Evolutionary conservation across 2,888 invertebrate genomes (phyloP).

Genomic region (Chaitophorus viminalis): DNA sequence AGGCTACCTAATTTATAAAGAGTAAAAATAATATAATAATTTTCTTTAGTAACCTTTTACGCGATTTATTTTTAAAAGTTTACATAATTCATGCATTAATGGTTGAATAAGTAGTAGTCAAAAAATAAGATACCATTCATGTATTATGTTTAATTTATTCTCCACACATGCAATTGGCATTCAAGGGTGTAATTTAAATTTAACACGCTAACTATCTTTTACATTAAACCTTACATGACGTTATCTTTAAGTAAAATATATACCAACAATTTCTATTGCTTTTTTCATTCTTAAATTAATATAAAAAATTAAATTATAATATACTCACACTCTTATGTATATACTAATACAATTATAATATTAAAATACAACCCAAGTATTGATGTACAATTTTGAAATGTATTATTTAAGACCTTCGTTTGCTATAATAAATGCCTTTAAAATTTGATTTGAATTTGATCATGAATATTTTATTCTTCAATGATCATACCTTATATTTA

Average conservation of each 20-base stretch:
- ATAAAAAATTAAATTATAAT: too few species aligned
- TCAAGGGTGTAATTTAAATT: conserved; percentile 9
- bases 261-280: background rate
- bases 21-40: conserved; percentile 5
- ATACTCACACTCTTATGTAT: too few species aligned
- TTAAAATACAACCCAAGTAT: too few species aligned
- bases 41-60: conserved; percentile 7
- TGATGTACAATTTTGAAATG: too few species aligned
- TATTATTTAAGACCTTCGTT: too few species aligned
- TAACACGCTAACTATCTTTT: background rate
- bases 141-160: background rate
- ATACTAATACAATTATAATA: too few species aligned
- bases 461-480: too few species aligned
- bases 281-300: background rate
- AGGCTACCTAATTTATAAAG: background rate
- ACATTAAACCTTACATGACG: background rate
- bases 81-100: conserved; percentile 13
- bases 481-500: too few species aligned
- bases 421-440: too few species aligned
- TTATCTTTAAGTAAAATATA: background rate
- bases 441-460: too few species aligned
- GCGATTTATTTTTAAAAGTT: background rate
- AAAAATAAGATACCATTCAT: background rate
- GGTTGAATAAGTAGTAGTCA: background rate
- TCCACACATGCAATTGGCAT: background rate